A percentile compares a stretch with the other conserved stretches of the same genome.
phyloP scores from a whole-genome alignment of 2,888 invertebrate species.

The Margaritifera margaritifera region DNA sequence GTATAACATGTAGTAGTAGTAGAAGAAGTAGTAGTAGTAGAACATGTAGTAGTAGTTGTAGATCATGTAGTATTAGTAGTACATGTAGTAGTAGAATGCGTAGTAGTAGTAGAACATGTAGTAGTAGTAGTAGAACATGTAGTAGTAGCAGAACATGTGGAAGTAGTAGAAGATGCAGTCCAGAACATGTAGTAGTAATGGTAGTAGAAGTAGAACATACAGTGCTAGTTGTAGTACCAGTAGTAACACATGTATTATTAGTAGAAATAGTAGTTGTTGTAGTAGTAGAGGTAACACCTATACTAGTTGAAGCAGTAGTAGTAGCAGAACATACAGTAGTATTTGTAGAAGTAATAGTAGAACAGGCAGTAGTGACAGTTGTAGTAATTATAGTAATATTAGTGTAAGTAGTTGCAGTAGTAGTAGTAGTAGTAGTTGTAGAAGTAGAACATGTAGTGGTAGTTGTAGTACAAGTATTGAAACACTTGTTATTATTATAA shows the following conservation, averaged over 20 bases:
- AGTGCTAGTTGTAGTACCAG: neutral
- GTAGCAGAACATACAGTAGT: conserved; percentile 5
- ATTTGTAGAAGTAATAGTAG: conserved; percentile 7
- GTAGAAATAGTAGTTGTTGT: conserved; percentile 1
- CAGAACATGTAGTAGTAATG: neutral
- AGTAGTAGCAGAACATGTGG: neutral
- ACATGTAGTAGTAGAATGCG: conserved; percentile 3
- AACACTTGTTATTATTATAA: conserved; percentile 4
- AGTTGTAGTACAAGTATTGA: conserved; percentile 3
- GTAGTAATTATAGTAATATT: conserved; percentile 7
- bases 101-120: neutral
- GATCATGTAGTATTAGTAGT: conserved; percentile 4
- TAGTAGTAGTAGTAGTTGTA: conserved; percentile 8
- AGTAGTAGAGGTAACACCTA: neutral
- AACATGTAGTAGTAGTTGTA: conserved; percentile 4
- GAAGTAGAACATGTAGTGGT: conserved; percentile 9
- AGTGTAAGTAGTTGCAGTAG: conserved; percentile 3
- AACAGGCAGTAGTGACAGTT: conserved; percentile 4
- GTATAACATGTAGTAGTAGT: conserved; percentile 5
- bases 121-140: neutral
- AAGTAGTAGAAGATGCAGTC: neutral
- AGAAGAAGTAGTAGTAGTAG: conserved; percentile 1
- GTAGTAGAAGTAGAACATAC: neutral
- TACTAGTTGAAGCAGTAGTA: conserved; percentile 1
- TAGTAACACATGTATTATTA: conserved; percentile 1